A percentile compares a stretch with the other conserved stretches of the same genome.
phyloP scores from a whole-genome alignment of 2,113 vertebrate genomes.

The Hucho hucho region DNA sequence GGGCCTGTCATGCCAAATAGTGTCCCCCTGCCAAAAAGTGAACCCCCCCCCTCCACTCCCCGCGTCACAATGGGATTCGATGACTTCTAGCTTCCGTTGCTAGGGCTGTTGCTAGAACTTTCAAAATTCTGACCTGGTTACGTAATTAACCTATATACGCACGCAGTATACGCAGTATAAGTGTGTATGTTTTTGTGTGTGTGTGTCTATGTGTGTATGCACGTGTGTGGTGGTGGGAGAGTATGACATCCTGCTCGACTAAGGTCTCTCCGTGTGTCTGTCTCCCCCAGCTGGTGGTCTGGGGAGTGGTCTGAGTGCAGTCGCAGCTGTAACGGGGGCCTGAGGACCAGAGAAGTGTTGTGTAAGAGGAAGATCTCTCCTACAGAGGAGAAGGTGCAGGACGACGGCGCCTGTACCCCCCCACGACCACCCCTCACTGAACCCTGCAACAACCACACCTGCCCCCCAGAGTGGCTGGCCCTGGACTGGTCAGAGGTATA shows the following conservation, averaged over 20 bases:
- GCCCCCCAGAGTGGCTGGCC: conserved; percentile 93
- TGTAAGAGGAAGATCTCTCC: conserved; percentile 85
- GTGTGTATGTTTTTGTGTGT: neutral
- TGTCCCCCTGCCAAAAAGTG: neutral
- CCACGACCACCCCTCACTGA: conserved; percentile 83
- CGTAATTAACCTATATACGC: too few species aligned
- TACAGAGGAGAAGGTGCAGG: conserved; percentile 84
- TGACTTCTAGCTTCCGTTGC: neutral
- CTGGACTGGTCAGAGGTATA: conserved; percentile 95
- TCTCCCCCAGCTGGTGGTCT: conserved; percentile 81
- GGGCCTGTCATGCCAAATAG: too few species aligned
- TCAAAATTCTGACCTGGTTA: too few species aligned
- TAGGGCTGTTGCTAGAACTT: too few species aligned
- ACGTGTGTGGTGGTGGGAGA: neutral
- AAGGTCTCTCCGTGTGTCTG: too few species aligned
- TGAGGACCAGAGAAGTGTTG: conserved; percentile 84
- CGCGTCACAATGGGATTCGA: too few species aligned
- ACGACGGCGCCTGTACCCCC: conserved; percentile 79
- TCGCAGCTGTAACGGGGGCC: conserved; percentile 89
- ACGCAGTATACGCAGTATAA: too few species aligned
- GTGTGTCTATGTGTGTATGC: conserved; percentile 6
- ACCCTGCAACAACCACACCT: conserved; percentile 89
- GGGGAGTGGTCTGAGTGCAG: conserved; percentile 96
- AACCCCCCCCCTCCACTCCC: too few species aligned
- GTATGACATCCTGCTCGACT: neutral